These are phyloP conservation scores for Gymnothorax reevesii DNA, from an alignment of 2,797 vertebrate species.

Conservation along the genomic window DNA sequence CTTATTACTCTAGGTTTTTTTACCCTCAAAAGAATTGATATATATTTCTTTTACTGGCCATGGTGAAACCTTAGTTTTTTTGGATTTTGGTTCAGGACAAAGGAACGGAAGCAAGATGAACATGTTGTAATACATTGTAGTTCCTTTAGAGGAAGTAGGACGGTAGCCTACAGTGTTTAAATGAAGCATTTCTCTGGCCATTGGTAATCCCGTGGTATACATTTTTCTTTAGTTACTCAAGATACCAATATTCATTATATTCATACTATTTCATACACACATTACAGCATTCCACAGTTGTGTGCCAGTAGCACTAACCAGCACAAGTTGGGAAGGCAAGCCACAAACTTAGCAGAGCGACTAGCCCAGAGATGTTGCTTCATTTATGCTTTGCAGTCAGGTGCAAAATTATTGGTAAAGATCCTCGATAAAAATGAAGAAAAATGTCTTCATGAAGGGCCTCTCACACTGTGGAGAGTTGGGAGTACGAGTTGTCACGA, in stretches of 20 bases:
- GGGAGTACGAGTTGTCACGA: too few species aligned
- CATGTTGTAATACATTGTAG: neutral
- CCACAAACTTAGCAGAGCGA: conserved; percentile 34
- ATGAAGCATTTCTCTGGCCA: neutral
- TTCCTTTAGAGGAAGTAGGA: neutral
- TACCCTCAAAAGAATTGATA: neutral
- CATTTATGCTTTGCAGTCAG: neutral
- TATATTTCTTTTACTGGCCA: neutral
- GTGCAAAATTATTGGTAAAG: too few species aligned
- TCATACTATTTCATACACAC: conserved; percentile 3
- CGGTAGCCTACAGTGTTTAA: neutral
- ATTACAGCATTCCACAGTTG: conserved; percentile 34
- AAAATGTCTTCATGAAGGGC: too few species aligned
- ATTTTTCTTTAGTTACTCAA: neutral
- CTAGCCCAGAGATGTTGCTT: conserved; percentile 33
- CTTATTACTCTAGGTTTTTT: neutral
- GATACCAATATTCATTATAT: neutral
- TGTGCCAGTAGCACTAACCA: conserved; percentile 25
- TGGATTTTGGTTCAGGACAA: neutral
- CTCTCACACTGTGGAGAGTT: too few species aligned
- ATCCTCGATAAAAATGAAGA: too few species aligned
- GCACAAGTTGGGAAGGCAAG: conserved; percentile 15
- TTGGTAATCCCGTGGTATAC: neutral
- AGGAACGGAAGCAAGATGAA: neutral
- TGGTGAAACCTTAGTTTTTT: neutral